Percentiles rank a stretch among this genome's conserved stretches.
phyloP scores from a whole-genome alignment of 1,140 invertebrate species.

The Drosophila sp. region DNA sequence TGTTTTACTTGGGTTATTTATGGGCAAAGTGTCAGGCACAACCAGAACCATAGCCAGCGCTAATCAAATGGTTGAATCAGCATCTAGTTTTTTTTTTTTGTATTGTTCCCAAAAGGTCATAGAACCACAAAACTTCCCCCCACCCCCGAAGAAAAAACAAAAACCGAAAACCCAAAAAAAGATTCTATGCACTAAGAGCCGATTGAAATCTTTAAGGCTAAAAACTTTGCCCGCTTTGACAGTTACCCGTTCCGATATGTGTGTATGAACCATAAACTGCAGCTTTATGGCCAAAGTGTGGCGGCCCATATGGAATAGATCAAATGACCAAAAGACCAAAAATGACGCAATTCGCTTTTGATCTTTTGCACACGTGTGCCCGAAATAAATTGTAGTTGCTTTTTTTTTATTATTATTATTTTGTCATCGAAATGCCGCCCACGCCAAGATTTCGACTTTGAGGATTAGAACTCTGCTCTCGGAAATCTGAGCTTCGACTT shows the following conservation, averaged over 20 bases:
- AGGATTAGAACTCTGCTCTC: conserved; percentile 19
- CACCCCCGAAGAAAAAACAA: neutral
- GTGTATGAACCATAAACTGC: conserved; percentile 59
- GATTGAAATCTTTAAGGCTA: conserved; percentile 41
- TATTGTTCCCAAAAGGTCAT: conserved; percentile 34
- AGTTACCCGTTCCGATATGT: conserved; percentile 48
- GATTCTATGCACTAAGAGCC: conserved; percentile 32
- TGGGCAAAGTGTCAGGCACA: conserved; percentile 75
- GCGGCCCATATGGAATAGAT: conserved; percentile 51
- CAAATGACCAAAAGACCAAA: conserved; percentile 39
- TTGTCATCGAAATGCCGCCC: conserved; percentile 65
- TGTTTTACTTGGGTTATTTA: conserved; percentile 81
- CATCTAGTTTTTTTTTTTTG: conserved; percentile 55
- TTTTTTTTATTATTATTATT: conserved; percentile 9
- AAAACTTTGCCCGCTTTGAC: conserved; percentile 26
- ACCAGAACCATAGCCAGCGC: conserved; percentile 28
- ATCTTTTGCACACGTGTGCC: conserved; percentile 56
- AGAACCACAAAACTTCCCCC: conserved; percentile 34
- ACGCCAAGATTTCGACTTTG: conserved; percentile 33
- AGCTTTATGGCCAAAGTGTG: conserved; percentile 63
- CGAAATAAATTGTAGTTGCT: conserved; percentile 41
- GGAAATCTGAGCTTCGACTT: conserved; percentile 67
- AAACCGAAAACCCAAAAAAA: conserved; percentile 26
- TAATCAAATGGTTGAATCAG: conserved; percentile 79
- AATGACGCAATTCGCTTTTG: conserved; percentile 67